Percentiles rank a stretch among this genome's conserved stretches.
Conservation (phyloP, 2,797 vertebrate species). For the Sebastes goodei region DNA sequence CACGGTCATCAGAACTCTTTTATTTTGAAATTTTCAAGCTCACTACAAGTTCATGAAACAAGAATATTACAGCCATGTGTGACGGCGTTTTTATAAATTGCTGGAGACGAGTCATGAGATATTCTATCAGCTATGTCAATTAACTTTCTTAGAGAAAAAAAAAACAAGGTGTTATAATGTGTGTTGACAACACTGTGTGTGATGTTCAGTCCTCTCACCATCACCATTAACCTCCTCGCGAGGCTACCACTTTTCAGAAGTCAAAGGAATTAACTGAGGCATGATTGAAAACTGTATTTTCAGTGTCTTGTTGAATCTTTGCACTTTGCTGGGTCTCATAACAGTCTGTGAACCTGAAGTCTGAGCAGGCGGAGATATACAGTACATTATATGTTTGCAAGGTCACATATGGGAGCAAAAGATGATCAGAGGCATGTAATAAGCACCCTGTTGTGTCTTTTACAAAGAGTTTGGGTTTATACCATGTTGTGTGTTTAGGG, state of each 20-base stretch:
- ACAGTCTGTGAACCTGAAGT: conserved; percentile 37
- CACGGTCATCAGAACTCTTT: not conserved
- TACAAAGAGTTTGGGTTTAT: conserved; percentile 50
- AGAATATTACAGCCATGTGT: conserved; percentile 64
- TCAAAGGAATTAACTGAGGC: conserved; percentile 51
- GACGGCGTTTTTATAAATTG: conserved; percentile 52
- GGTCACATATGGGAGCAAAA: conserved; percentile 40
- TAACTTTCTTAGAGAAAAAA: conserved; percentile 53
- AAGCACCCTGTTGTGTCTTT: conserved; percentile 62
- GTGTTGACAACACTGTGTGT: conserved; percentile 67
- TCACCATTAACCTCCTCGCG: conserved; percentile 43
- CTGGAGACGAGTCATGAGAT: conserved; percentile 50
- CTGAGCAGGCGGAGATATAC: conserved; percentile 31
- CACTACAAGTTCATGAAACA: conserved; percentile 31
- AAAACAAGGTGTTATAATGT: conserved; percentile 59
- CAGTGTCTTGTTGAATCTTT: conserved; percentile 69
- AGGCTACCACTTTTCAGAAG: conserved; percentile 37
- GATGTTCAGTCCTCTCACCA: conserved; percentile 67
- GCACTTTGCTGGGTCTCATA: conserved; percentile 63
- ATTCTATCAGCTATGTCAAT: conserved; percentile 58
- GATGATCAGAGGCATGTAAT: conserved; percentile 54
- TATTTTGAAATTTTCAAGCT: conserved; percentile 17
- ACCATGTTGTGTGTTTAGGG: conserved; percentile 44
- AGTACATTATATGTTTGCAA: conserved; percentile 32
- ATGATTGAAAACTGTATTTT: conserved; percentile 60